Evolutionary conservation across 2,113 vertebrate species (phyloP).

Genomic region (Dissostichus mawsoni): DNA sequence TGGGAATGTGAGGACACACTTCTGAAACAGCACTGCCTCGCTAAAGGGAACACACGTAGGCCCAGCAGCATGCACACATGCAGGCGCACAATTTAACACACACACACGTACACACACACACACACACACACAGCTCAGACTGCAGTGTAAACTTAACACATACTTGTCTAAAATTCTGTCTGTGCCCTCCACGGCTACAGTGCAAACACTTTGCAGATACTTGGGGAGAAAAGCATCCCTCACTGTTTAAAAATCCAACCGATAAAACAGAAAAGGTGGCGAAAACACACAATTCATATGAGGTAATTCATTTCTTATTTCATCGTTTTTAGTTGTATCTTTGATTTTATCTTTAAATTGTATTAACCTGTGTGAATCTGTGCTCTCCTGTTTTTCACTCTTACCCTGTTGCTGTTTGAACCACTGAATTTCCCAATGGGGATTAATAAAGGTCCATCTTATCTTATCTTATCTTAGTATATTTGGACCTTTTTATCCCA

Average conservation of each 20-base stretch:
- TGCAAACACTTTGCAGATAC: constrained; percentile 54
- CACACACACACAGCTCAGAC: constrained; percentile 48
- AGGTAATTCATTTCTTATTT: no score
- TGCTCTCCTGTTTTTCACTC: no score
- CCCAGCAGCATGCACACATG: constrained; percentile 7
- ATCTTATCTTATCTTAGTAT: background rate
- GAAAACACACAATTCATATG: constrained; percentile 11
- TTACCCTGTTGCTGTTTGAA: no score
- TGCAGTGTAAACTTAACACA: constrained; percentile 61
- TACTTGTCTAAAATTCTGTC: constrained; percentile 62
- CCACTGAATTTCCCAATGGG: no score
- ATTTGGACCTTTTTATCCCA: constrained; percentile 27
- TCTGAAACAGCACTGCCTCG: constrained; percentile 62
- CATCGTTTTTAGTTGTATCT: no score
- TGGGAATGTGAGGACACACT: constrained; percentile 17
- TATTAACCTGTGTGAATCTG: no score
- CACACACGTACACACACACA: background rate
- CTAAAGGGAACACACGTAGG: constrained; percentile 12
- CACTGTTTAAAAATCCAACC: constrained; percentile 22
- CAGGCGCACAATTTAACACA: constrained; percentile 28
- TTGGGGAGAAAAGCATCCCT: constrained; percentile 36
- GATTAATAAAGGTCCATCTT: no score
- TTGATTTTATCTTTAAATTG: no score
- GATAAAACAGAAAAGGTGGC: background rate
- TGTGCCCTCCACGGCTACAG: constrained; percentile 36